A percentile compares a stretch with the other conserved stretches of the same genome.
Evolutionary conservation across 2,113 vertebrate species (phyloP).

Genomic region (Agapornis roseicollis): DNA sequence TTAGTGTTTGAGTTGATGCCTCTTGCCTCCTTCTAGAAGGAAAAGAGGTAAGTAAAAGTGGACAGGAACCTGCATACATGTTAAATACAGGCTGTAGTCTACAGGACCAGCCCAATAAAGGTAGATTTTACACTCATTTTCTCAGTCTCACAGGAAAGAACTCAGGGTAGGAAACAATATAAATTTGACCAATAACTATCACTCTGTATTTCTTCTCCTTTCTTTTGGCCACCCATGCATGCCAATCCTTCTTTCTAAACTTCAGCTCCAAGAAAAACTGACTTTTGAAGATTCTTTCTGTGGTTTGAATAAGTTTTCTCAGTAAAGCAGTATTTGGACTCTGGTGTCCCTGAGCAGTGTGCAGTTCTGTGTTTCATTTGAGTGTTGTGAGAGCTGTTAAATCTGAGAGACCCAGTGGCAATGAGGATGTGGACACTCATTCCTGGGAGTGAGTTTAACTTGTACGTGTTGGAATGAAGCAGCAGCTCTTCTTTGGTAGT

Average conservation of each 20-base stretch:
- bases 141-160: background rate
- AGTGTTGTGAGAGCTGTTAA: background rate
- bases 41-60: background rate
- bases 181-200: background rate
- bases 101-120: background rate
- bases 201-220: background rate
- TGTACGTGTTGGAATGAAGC: background rate
- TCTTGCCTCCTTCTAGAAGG: background rate
- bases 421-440: background rate
- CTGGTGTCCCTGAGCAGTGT: background rate
- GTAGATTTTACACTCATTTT: background rate
- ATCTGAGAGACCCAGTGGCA: background rate
- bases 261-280: conserved; percentile 16
- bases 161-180: background rate
- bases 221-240: background rate
- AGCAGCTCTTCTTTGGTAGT: background rate
- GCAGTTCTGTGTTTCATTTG: background rate
- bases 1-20: background rate
- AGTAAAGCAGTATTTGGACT: background rate
- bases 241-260: background rate
- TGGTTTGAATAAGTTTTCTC: conserved; percentile 25
- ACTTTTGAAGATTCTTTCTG: conserved; percentile 1
- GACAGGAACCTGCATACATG: background rate
- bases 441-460: background rate
- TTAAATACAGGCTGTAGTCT: background rate